These are phyloP conservation scores for Takifugu flavidus DNA, from an alignment of 2,113 vertebrate species.

Conservation along the genomic window DNA sequence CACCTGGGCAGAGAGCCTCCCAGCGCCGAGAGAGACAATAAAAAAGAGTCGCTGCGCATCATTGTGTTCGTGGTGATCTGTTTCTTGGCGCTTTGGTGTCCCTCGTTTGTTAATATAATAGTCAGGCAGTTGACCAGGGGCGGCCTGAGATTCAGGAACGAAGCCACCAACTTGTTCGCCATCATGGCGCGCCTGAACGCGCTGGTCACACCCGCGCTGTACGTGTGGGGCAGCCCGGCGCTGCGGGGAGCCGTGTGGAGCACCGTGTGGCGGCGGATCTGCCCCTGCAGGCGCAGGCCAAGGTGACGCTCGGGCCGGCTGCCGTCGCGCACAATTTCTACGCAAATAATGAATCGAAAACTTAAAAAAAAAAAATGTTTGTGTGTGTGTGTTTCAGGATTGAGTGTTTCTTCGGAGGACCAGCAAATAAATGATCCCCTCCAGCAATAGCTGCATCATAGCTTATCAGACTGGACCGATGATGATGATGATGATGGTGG, in stretches of 20 bases:
- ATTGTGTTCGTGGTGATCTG: conserved; percentile 76
- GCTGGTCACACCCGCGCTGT: conserved; percentile 69
- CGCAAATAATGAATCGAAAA: background rate
- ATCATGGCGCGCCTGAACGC: conserved; percentile 74
- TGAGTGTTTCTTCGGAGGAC: too few species aligned
- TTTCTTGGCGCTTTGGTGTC: conserved; percentile 73
- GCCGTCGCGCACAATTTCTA: background rate
- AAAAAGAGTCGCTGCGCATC: conserved; percentile 74
- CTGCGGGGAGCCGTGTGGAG: conserved; percentile 66
- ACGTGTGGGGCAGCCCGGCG: conserved; percentile 75
- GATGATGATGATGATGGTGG: too few species aligned
- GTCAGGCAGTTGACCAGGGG: conserved; percentile 60
- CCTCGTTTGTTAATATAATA: conserved; percentile 76
- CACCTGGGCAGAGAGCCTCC: conserved; percentile 70
- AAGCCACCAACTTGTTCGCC: conserved; percentile 75
- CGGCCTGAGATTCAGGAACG: conserved; percentile 70
- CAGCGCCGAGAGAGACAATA: conserved; percentile 63
- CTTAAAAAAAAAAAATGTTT: too few species aligned
- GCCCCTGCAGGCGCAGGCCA: conserved; percentile 5
- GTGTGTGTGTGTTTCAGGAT: too few species aligned
- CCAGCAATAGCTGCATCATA: too few species aligned
- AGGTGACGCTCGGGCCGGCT: conserved; percentile 29
- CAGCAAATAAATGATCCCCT: too few species aligned
- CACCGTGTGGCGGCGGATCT: conserved; percentile 57
- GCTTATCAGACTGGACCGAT: too few species aligned